phyloP scores from a whole-genome alignment of 2,888 invertebrate genomes.

The Eristalis intricaria region DNA sequence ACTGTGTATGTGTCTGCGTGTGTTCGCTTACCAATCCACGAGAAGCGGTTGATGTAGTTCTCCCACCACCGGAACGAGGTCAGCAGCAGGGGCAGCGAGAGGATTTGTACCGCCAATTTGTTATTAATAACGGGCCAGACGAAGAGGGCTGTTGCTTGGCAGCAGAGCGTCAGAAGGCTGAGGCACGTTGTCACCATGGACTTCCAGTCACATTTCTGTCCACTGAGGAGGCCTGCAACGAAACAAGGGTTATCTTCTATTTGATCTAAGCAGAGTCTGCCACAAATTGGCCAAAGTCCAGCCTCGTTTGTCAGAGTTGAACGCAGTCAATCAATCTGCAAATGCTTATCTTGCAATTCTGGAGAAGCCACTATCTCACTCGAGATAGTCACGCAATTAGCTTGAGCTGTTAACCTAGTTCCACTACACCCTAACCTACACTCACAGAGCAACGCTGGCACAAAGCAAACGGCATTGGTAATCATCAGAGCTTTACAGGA shows the following conservation, averaged over 20 bases:
- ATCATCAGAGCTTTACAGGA: slow-evolving; percentile 91
- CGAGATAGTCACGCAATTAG: neutral
- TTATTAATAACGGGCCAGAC: slow-evolving; percentile 86
- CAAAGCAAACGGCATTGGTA: slow-evolving; percentile 90
- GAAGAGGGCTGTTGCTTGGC: slow-evolving; percentile 86
- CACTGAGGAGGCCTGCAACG: slow-evolving; percentile 76
- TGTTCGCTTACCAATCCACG: slow-evolving; percentile 75
- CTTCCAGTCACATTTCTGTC: slow-evolving; percentile 75
- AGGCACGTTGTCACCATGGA: slow-evolving; percentile 73
- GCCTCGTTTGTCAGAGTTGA: neutral
- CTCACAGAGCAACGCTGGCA: slow-evolving; percentile 89
- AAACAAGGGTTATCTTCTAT: too few relatives aligned
- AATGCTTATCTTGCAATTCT: neutral
- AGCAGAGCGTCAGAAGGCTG: slow-evolving; percentile 83
- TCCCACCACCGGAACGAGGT: slow-evolving; percentile 93
- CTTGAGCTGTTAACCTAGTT: neutral
- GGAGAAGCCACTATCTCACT: neutral
- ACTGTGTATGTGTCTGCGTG: too few relatives aligned
- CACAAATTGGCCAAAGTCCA: neutral
- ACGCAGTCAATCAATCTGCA: neutral
- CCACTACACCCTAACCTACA: slow-evolving; percentile 73
- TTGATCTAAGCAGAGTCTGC: neutral
- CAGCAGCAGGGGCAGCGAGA: slow-evolving; percentile 85
- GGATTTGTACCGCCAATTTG: slow-evolving; percentile 83
- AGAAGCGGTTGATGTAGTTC: slow-evolving; percentile 85